Evolutionary conservation across 2,888 invertebrate species (phyloP).

Genomic region (Saturnia japonica): DNA sequence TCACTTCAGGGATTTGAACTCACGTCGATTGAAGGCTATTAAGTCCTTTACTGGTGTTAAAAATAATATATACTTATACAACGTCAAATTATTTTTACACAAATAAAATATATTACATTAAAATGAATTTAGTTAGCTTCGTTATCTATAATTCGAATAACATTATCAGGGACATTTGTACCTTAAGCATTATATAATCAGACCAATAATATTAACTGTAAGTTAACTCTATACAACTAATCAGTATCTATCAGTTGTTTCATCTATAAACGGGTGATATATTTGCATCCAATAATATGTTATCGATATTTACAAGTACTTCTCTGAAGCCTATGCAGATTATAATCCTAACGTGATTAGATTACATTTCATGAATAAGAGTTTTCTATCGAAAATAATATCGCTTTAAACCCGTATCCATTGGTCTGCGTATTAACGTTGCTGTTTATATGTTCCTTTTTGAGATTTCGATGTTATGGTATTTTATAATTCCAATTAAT

Average conservation of each 20-base stretch:
- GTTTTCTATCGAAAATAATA: neutral
- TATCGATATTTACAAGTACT: slow-evolving; percentile 1
- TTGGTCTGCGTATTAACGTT: neutral
- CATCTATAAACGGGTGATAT: neutral
- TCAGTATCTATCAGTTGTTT: neutral
- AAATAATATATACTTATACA: no score
- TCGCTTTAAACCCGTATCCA: neutral
- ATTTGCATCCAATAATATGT: slow-evolving; percentile 4
- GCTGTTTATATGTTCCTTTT: neutral
- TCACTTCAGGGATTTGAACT: no score
- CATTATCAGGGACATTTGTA: neutral
- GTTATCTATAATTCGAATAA: no score
- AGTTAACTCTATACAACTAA: neutral
- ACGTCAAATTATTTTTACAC: no score
- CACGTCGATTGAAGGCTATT: no score
- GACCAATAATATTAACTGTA: neutral
- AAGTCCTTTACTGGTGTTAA: no score
- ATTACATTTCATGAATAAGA: neutral
- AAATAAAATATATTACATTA: no score
- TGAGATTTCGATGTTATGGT: neutral
- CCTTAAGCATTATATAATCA: neutral
- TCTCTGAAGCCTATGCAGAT: neutral
- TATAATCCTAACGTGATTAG: slow-evolving; percentile 6
- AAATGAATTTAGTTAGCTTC: no score
- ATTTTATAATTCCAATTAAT: neutral